Conservation (phyloP, 2,113 vertebrate genomes). For the Prochilodus magdalenae region DNA sequence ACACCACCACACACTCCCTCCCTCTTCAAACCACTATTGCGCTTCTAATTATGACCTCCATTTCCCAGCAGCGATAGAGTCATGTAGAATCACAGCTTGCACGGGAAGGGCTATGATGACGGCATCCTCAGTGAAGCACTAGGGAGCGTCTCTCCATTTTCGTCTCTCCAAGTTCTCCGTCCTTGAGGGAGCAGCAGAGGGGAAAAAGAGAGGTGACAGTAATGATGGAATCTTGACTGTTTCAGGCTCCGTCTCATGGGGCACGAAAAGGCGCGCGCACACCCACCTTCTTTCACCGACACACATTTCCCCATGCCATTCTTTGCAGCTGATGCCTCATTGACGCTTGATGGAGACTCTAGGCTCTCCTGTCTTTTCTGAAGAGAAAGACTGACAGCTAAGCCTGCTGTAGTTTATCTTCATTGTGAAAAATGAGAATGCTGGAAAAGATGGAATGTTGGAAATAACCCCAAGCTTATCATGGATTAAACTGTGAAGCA, state of each 20-base stretch:
- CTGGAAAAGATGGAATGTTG: background rate
- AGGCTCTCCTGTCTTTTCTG: conserved; percentile 19
- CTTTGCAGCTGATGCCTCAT: conserved; percentile 23
- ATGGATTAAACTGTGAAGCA: background rate
- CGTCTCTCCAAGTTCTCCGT: conserved; percentile 19
- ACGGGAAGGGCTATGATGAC: background rate
- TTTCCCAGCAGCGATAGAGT: conserved; percentile 38
- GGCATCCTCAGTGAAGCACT: background rate
- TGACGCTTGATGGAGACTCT: conserved; percentile 39
- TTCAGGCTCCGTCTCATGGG: conserved; percentile 24
- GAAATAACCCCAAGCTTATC: background rate
- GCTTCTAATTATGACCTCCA: conserved; percentile 33
- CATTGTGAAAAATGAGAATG: background rate
- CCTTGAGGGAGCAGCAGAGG: conserved; percentile 34
- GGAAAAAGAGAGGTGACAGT: background rate
- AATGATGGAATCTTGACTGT: conserved; percentile 38
- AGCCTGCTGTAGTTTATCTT: conserved; percentile 3
- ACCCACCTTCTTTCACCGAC: conserved; percentile 7
- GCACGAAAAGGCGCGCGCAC: background rate
- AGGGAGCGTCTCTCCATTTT: background rate
- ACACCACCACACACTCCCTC: background rate
- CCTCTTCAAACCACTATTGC: background rate
- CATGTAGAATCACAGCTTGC: background rate
- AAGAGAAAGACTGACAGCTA: background rate
- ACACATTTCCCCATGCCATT: background rate